phyloP scores from a whole-genome alignment of 1,140 invertebrate genomes.

The Thrips palmi region DNA sequence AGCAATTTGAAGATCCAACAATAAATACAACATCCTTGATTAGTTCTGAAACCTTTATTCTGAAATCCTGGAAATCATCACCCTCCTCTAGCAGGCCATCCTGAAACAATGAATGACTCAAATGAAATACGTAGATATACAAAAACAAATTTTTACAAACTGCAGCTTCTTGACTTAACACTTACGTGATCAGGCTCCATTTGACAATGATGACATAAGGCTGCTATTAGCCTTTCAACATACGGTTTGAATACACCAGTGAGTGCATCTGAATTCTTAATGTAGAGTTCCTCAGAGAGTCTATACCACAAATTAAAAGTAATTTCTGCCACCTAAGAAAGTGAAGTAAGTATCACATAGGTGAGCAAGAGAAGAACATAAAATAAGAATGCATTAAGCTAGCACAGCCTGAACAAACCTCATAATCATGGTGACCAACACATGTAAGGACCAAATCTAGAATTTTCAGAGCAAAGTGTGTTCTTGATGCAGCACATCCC shows the following conservation, averaged over 20 bases:
- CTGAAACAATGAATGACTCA: constrained; percentile 23
- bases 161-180: constrained; percentile 12
- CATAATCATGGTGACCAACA: constrained; percentile 93
- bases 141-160: constrained; percentile 6
- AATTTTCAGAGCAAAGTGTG: constrained; percentile 65
- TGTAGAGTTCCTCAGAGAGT: constrained; percentile 84
- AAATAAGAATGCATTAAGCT: neutral
- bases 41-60: constrained; percentile 74
- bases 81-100: constrained; percentile 74
- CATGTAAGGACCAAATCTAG: constrained; percentile 81
- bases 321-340: constrained; percentile 77
- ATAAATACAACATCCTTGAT: constrained; percentile 97
- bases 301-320: constrained; percentile 96
- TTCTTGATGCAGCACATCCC: constrained; percentile 26
- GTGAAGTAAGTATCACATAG: constrained; percentile 4
- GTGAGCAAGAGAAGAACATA: neutral
- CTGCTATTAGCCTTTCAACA: constrained; percentile 70
- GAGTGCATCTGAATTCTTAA: constrained; percentile 59
- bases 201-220: constrained; percentile 71
- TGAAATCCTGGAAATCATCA: constrained; percentile 75
- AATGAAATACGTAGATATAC: neutral
- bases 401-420: constrained; percentile 33
- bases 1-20: constrained; percentile 78
- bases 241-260: constrained; percentile 73
- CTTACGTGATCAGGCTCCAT: constrained; percentile 76